Base-by-base conservation (phyloP, 2,797 vertebrate species). In the Neosalanx taihuensis region DNA sequence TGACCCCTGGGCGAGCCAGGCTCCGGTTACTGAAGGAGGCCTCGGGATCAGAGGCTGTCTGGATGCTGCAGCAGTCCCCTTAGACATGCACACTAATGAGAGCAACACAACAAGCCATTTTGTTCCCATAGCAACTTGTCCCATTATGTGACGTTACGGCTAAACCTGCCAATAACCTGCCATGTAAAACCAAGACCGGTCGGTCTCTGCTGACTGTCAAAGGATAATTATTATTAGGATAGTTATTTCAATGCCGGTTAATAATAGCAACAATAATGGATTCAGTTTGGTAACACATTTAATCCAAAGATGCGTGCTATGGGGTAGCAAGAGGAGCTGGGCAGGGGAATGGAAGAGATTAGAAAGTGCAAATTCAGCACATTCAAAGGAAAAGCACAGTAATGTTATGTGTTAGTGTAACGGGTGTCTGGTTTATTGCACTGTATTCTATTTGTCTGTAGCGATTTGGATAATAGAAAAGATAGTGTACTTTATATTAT, bases 321-420 rank as follows among this genome's bases (percentile, higher is more conserved):
- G 1, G 35, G 35, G n/a, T 53, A 18, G 12, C 49, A 53, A 53
- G 51, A 53, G 51, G 51, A 10, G 51, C 18, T 17, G 51, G 17
- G 17, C 5, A 5, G 17, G 51, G 4, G 51, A 6, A 41, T 10
- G 37, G 4, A 4, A 10, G 4, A 41, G 37, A 10, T 41, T 41
- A 56, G 9, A 56, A 60, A 60, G 29, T 60, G 58, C 58, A 60
- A 53, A 60, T 60, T 60, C 20, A 2, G 23, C 58, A 60, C 58
- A 60, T 60, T 60, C 58, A 15, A 26, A 26, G 0, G 4, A 41
- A 23, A 12, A 23, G 58, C 58, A 26, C 23, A 29, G 58, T 10
- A 60, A 23, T 60, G 23, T 12, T 60, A 23, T 60, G 58, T n/a
- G 58, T 26, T 29, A 26, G 1, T 0, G 5, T 41, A 33, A 33